These are phyloP conservation scores for Drosophila pandora DNA, from an alignment of 1,140 invertebrate species.

Conservation along the genomic window DNA sequence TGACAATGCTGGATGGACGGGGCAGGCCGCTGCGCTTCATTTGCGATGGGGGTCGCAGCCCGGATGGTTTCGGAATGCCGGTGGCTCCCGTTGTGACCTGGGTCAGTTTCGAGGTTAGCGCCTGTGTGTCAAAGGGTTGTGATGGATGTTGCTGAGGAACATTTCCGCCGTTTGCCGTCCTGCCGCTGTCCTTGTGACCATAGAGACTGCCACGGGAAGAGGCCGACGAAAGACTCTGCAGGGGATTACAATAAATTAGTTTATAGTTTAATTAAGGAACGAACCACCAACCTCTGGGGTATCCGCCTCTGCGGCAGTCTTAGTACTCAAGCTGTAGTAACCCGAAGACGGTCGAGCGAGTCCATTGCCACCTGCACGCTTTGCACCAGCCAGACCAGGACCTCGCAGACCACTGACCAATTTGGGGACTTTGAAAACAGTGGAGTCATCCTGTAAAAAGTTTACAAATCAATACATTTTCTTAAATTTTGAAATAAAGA, in stretches of 20 bases:
- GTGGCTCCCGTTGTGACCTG: slow-evolving; percentile 68
- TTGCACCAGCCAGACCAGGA: slow-evolving; percentile 36
- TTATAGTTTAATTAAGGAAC: neutral
- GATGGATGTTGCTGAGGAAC: slow-evolving; percentile 25
- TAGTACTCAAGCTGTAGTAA: slow-evolving; percentile 73
- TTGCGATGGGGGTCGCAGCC: slow-evolving; percentile 69
- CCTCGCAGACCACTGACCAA: slow-evolving; percentile 66
- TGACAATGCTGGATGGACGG: slow-evolving; percentile 67
- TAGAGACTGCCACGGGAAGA: slow-evolving; percentile 77
- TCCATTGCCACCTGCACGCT: slow-evolving; percentile 58
- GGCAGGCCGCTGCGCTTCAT: slow-evolving; percentile 79
- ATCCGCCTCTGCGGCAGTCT: slow-evolving; percentile 50
- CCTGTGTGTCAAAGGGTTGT: slow-evolving; percentile 40
- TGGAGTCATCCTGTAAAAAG: slow-evolving; percentile 47
- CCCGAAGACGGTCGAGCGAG: slow-evolving; percentile 77
- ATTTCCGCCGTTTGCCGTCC: slow-evolving; percentile 28
- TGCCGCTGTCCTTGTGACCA: slow-evolving; percentile 48
- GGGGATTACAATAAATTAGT: neutral
- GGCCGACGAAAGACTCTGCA: slow-evolving; percentile 76
- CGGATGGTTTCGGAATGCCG: slow-evolving; percentile 80
- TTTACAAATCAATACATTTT: neutral
- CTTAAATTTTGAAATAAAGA: neutral
- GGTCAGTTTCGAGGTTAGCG: slow-evolving; percentile 60
- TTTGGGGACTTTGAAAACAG: slow-evolving; percentile 72
- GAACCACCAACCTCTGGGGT: slow-evolving; percentile 49